Evolutionary conservation across 2,113 vertebrate species (phyloP), one percentile per base, ranked within the genome.

Genomic region (Rhegmatorhina hoffmannsi): DNA sequence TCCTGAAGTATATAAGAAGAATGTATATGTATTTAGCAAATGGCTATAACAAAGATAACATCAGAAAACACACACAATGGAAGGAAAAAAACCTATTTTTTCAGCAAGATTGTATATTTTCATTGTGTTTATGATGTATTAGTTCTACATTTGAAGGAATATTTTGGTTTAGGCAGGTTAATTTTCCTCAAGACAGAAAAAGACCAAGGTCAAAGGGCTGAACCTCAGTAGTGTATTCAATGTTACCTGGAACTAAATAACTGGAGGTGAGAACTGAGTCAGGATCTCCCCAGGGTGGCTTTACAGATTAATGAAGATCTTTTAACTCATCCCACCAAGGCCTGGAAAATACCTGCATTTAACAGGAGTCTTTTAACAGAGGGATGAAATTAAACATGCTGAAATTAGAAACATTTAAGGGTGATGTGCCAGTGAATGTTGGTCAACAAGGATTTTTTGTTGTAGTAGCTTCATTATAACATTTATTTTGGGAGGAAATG

Each of bases 11-110:
- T 92, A 86, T 79, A 94, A 67, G 72, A 89, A 64, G 7, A 90
- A 74, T 64, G 31, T 72, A 50, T 82, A 72, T 76, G 20, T 84
- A 67, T 79, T 80, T 73, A 94, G 75, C 72, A 92, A 94, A 94
- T 62, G 46, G 7, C 49, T 76, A 50, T 63, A 59, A 84, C 77
- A 94, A 94, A 91, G 83, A 79, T 59, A 90, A 49, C 26, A 68
- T 26, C 31, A 73, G 60, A 56, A 94, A 84, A 74, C 31, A 87
- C 2, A 66, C n/a, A 63, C 14, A 84, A 80, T 49, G 21, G 60
- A 82, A 90, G 52, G 46, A 87, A 90, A 91, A 21, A 75, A 17
- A 53, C 1, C 46, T 25, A 60, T 73, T 55, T 88, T 82, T 69
- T n/a, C 72, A 78, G 77, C 49, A 78, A 91, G 58, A 53, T 5